Evolutionary conservation across 2,797 vertebrate genomes (phyloP), one percentile per base, ranked within the genome.

Genomic region (Bovichtus variegatus): DNA sequence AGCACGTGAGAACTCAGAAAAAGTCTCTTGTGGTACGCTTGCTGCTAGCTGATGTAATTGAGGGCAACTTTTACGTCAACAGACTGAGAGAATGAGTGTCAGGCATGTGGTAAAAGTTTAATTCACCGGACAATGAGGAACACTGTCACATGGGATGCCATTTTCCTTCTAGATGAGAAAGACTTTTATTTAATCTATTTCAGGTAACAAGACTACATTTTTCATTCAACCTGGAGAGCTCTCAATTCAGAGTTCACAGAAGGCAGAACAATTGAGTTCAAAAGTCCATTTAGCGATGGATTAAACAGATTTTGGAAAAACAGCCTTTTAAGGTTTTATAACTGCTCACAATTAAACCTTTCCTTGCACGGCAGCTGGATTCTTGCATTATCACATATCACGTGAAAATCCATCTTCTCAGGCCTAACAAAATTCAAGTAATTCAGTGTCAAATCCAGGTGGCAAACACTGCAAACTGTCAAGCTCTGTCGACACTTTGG

Each of bases 11-110:
- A 89, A 90, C 73, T 77, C 69, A 27, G 64, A 71, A 79, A 80
- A 91, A 81, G 79, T 21, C 82, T 76, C 80, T 74, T 76, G 84
- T 86, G 86, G 75, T 71, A 68, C 8, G 40, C 44, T 49, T 43
- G 79, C 74, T 77, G 64, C 79, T 81, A 81, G 75, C 90, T 92
- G 90, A 92, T 87, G 91, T 83, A 91, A 90, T 79, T 43, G 51
- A 87, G 69, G 72, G 90, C 76, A 92, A 92, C 76, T 76, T 84
- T 85, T 86, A 81, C 82, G 74, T 87, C 85, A 76, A 57, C 64
- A 59, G 51, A 61, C 71, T 58, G 57, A 47, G 31, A 80, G 74
- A 82, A 63, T 78, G 75, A 83, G 69, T 71, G 63, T 78, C 78
- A 71, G 47, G 63, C 72, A 69, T 60, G 74, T 67, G 78, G 78